phyloP scores from a whole-genome alignment of 37 sponge, comb jelly and placozoan species.

The Dysidea cf. avara region DNA sequence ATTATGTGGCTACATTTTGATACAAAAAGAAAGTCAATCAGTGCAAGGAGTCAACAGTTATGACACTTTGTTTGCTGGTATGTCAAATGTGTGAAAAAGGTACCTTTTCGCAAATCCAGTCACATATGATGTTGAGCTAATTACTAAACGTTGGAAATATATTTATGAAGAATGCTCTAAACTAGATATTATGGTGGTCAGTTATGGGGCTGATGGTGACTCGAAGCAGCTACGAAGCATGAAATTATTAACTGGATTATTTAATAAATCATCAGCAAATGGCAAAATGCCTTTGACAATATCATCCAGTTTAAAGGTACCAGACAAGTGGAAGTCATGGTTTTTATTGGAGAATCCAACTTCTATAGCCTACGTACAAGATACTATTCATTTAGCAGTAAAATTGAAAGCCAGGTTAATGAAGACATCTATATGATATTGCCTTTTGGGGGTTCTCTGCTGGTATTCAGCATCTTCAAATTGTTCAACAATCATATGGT shows the following conservation, averaged over 20 bases:
- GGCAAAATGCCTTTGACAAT: neutral
- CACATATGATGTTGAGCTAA: neutral
- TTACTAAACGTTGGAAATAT: slow-evolving; percentile 41
- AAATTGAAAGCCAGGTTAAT: slow-evolving; percentile 39
- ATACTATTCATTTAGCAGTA: slow-evolving; percentile 46
- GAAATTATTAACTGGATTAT: slow-evolving; percentile 11
- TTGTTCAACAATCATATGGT: no score
- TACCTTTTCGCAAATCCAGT: no score
- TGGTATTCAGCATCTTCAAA: slow-evolving; percentile 45
- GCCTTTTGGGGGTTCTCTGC: slow-evolving; percentile 39
- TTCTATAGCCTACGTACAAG: slow-evolving; percentile 48
- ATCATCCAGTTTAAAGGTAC: slow-evolving; percentile 1
- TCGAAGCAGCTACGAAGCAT: slow-evolving; percentile 41
- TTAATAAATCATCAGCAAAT: neutral
- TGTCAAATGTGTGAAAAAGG: no score
- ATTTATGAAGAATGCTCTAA: no score
- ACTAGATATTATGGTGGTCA: slow-evolving; percentile 31
- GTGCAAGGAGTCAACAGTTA: no score
- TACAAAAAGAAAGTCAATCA: no score
- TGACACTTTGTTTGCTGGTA: no score
- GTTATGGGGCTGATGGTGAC: slow-evolving; percentile 64
- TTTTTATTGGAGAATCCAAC: slow-evolving; percentile 20
- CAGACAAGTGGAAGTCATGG: slow-evolving; percentile 33
- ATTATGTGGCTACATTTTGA: no score
- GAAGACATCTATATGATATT: slow-evolving; percentile 30